Evolutionary conservation across 2,888 invertebrate species (phyloP).

Genomic region (Ectemnius lituratus): DNA sequence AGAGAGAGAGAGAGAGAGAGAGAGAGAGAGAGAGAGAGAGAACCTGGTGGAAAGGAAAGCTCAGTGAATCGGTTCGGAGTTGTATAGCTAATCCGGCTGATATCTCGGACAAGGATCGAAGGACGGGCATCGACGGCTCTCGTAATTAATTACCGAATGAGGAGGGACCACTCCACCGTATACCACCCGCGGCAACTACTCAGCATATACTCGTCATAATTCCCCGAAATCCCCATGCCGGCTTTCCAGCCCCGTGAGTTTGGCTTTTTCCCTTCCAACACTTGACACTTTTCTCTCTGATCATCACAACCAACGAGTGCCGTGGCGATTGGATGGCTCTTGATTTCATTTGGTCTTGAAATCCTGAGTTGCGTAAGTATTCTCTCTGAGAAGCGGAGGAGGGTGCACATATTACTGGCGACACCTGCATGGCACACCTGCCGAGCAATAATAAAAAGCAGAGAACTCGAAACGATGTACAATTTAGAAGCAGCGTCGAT

Average conservation of each 20-base stretch:
- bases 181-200: conserved; percentile 71
- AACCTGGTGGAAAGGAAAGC: conserved; percentile 39
- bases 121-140: conserved; percentile 61
- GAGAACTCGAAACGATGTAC: conserved; percentile 34
- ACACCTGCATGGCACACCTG: conserved; percentile 50
- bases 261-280: conserved; percentile 37
- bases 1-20: too few species aligned
- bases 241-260: conserved; percentile 34
- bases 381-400: background rate
- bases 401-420: background rate
- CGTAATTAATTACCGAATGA: conserved; percentile 73
- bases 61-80: conserved; percentile 56
- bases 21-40: too few species aligned
- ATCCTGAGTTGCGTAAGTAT: background rate
- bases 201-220: conserved; percentile 71
- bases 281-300: conserved; percentile 44
- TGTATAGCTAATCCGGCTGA: conserved; percentile 54
- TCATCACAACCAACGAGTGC: conserved; percentile 23
- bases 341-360: conserved; percentile 36
- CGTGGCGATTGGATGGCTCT: conserved; percentile 7
- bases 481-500: conserved; percentile 41
- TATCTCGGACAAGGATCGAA: conserved; percentile 71
- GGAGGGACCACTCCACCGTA: conserved; percentile 55
- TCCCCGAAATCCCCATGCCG: conserved; percentile 57
- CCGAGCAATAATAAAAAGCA: conserved; percentile 40